Evolutionary conservation across 2,888 invertebrate genomes (phyloP), one percentile per base, ranked within the genome.

Genomic region (Tridacna gigas): DNA sequence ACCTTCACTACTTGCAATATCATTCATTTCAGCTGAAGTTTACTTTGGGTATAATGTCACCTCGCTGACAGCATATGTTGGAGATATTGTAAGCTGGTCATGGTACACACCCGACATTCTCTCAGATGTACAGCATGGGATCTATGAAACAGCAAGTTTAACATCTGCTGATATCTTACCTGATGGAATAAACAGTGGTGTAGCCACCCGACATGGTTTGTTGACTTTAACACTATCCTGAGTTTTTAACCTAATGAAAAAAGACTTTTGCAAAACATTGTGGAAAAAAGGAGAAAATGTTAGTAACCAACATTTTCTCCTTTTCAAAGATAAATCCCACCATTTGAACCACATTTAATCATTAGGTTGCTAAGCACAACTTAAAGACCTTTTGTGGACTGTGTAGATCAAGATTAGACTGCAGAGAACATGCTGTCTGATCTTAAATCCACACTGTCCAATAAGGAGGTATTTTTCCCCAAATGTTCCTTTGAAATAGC

Each of bases 21-120:
- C 37, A 7, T 37, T 37, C 37, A 37, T 73, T 67, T n/a, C 67
- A 67, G 67, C 28, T 22, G 67, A 45, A n/a, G 18, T 67, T 7
- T 88, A 87, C 61, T 91, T 88, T 77, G 88, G 85, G 13, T 91
- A 86, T 82, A 84, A 86, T 22, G 85, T 85, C 20, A 79, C 83
- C 18, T 73, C 77, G 0, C 60, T 83, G 11, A 18, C 69, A 11
- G 71, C 88, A 12, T 37, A 65, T 1, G 86, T 82, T 1, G 91
- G 91, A 18, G 90, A 91, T 56, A 83, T 76, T n/a, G 84, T 91
- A 9, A 66, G 63, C 18, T 90, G 84, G 84, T 37, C 22, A 0
- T 91, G 91, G 91, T 69, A 45, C 7, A 82, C 81, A 5, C 86
- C 89, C n/a, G 61, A 67, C 0, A 89, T 83, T 73, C 76, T 90